phyloP scores from a whole-genome alignment of 1,140 invertebrate species.

The Procambarus clarkii region DNA sequence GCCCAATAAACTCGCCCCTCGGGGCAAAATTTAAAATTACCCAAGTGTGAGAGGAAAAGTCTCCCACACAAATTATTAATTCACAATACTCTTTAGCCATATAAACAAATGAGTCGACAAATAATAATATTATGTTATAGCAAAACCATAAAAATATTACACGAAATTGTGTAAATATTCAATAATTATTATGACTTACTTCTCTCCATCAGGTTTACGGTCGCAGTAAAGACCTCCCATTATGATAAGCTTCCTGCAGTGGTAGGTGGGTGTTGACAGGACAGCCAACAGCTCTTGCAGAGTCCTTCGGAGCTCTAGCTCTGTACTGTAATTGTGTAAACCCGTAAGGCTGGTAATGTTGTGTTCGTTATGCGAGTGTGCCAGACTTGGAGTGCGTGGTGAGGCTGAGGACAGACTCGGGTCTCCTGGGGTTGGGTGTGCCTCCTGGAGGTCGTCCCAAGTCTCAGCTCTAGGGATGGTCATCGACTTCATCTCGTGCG shows the following conservation, averaged over 20 bases:
- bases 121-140: too few relatives aligned
- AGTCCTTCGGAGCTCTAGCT: background rate
- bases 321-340: background rate
- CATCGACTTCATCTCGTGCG: background rate
- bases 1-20: too few relatives aligned
- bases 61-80: too few relatives aligned
- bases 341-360: background rate
- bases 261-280: background rate
- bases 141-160: too few relatives aligned
- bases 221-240: background rate
- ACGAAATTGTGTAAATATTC: too few relatives aligned
- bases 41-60: too few relatives aligned
- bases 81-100: too few relatives aligned
- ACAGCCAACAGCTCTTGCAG: background rate
- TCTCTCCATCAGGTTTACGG: conserved; percentile 3
- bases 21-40: too few relatives aligned
- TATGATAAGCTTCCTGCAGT: background rate
- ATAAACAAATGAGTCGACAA: too few relatives aligned
- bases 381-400: background rate
- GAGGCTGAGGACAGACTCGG: background rate
- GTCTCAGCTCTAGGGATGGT: background rate
- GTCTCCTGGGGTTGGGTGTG: background rate
- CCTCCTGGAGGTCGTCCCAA: background rate
- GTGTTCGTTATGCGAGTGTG: background rate
- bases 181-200: too few relatives aligned